Evolutionary conservation across 2,797 vertebrate genomes (phyloP).

Genomic region (Poliocrania exsul): DNA sequence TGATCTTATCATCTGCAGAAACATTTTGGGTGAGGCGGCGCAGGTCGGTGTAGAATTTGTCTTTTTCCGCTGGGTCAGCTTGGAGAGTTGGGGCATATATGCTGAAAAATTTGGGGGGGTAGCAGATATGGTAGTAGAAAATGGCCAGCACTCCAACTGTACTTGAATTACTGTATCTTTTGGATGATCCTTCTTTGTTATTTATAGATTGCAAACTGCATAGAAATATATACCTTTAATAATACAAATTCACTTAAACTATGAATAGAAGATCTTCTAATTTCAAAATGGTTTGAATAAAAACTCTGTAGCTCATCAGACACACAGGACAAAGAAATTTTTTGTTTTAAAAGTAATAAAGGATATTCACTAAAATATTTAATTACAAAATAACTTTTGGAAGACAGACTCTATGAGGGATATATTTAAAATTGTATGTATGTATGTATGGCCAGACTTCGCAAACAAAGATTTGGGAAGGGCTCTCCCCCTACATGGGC

Average conservation of each 20-base stretch:
- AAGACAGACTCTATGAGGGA: not conserved
- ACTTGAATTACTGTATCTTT: not conserved
- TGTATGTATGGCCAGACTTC: too few relatives aligned
- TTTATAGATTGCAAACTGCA: not conserved
- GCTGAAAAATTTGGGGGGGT: not conserved
- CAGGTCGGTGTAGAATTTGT: too few relatives aligned
- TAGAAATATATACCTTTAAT: not conserved
- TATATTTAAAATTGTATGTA: not conserved
- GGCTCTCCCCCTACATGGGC: too few relatives aligned
- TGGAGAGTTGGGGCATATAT: too few relatives aligned
- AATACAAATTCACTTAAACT: not conserved
- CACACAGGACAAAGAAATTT: not conserved
- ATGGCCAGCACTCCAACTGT: not conserved
- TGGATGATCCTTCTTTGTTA: not conserved
- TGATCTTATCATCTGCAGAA: too few relatives aligned
- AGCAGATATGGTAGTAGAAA: not conserved
- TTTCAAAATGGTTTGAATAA: not conserved
- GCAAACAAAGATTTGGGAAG: too few relatives aligned
- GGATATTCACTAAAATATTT: not conserved
- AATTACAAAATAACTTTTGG: not conserved
- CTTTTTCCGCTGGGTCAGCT: too few relatives aligned
- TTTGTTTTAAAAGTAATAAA: not conserved
- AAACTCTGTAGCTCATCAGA: not conserved
- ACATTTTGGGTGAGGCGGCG: too few relatives aligned
- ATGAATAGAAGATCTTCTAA: not conserved